phyloP scores from a whole-genome alignment of 2,888 invertebrate genomes.

The Baccha elongata region DNA sequence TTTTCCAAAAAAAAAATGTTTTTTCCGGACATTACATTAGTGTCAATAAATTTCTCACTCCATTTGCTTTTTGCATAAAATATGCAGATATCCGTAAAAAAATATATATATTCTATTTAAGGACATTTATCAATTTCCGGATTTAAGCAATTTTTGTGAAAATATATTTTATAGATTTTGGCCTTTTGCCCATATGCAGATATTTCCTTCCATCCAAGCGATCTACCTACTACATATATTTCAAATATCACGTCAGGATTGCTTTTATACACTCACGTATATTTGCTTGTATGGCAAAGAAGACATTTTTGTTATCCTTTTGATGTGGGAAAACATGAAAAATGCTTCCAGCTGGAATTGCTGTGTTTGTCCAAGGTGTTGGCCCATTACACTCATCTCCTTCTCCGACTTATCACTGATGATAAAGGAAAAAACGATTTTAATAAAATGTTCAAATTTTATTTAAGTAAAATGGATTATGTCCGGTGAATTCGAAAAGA shows the following conservation, averaged over 20 bases:
- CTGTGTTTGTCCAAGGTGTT: conserved; percentile 32
- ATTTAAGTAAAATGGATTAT: conserved; percentile 50
- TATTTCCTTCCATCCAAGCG: conserved; percentile 1
- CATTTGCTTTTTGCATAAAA: conserved; percentile 34
- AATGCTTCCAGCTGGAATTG: conserved; percentile 48
- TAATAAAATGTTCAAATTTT: conserved; percentile 59
- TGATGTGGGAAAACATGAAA: conserved; percentile 44
- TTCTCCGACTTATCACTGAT: background rate
- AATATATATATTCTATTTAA: conserved; percentile 22
- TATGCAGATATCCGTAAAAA: background rate
- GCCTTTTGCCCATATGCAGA: conserved; percentile 43
- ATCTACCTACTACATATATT: background rate
- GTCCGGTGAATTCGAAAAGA: conserved; percentile 39
- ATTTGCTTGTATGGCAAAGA: background rate
- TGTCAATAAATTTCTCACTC: conserved; percentile 58
- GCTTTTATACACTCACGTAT: conserved; percentile 1
- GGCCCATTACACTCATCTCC: background rate
- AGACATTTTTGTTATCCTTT: conserved; percentile 52
- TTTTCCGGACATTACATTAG: conserved; percentile 63
- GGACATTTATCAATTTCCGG: conserved; percentile 70
- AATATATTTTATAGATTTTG: conserved; percentile 61
- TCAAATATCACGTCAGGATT: conserved; percentile 24
- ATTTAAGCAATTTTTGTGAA: conserved; percentile 53
- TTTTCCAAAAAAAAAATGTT: conserved; percentile 40
- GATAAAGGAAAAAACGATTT: background rate